phyloP scores from a whole-genome alignment of 2,797 vertebrate species.

The Champsocephalus esox region DNA sequence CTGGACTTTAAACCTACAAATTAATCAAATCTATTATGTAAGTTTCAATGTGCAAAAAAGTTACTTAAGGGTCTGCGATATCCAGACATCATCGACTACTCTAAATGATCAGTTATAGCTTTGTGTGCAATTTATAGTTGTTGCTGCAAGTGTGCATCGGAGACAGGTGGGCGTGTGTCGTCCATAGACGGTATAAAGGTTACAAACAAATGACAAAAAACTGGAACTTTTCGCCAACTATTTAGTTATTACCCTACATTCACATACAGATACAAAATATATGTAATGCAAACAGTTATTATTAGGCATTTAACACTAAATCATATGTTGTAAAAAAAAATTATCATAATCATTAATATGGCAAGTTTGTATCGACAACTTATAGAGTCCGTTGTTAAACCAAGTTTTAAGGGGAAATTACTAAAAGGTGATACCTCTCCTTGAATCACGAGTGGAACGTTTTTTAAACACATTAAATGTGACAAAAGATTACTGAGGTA shows the following conservation, averaged over 20 bases:
- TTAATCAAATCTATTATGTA: neutral
- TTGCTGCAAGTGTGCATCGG: slow-evolving; percentile 22
- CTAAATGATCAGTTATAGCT: neutral
- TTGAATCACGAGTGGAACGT: neutral
- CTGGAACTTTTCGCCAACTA: neutral
- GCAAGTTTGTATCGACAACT: neutral
- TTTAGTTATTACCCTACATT: neutral
- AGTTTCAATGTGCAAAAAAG: neutral
- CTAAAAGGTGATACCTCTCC: neutral
- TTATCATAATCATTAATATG: no score
- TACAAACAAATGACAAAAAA: slow-evolving; percentile 1
- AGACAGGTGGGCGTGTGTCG: slow-evolving; percentile 22
- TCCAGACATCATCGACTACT: neutral
- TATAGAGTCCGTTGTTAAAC: neutral
- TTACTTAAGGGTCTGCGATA: neutral
- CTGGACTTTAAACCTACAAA: no score
- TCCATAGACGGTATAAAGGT: no score
- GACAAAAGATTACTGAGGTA: neutral
- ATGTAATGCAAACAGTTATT: neutral
- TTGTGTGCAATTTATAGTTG: no score
- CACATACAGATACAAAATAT: neutral
- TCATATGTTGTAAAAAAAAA: no score
- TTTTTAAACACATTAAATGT: neutral
- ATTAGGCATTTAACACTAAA: neutral
- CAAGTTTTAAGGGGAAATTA: neutral